Base-by-base conservation (phyloP, 1,140 invertebrate genomes). In the Anastatus disparis region DNA sequence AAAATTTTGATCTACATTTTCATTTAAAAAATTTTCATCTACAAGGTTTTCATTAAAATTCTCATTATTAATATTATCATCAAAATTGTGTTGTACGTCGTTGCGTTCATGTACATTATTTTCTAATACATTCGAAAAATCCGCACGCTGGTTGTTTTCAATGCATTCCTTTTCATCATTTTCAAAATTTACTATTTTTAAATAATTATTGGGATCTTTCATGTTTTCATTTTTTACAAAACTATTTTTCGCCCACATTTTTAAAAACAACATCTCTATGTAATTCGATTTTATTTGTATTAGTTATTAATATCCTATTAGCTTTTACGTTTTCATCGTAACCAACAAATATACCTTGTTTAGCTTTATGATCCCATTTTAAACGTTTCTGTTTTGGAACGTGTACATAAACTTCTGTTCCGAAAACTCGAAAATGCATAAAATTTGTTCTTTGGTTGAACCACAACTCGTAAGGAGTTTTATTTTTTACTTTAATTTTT, bases 301-400 rank as follows among this genome's bases (percentile, higher is more conserved):
- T 7, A 24, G 48, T 22, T 24, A 52, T 24, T 12, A 22, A 55
- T 3, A 55, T 31, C 15, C 8, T 55, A 31, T 55, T 29, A n/a
- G 26, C 52, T 24, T 52, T 52, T 24, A 26, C n/a, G 9, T 24
- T 9, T 22, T 52, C 48, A 52, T 26, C 24, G 48, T 29, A 55
- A n/a, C 27, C 22, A 24, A 24, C 22, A 24, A 52, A 22, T 22
- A 52, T 3, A 22, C 48, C 48, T 10, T 13, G 10, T 31, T 55
- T 31, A n/a, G 26, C 26, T 17, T 55, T 55, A 29, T 29, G 2
- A 31, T 55, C 27, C 26, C 52, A 59, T 29, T 59, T 59, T 24
- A 38, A 40, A 2, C 38, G 6, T 59, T 59, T 59, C 40, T 59
- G 31, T 59, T 59, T 59, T 59, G 56, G 31, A 40, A 59, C 40